These are phyloP conservation scores for Aix galericulata DNA, from an alignment of 2,113 vertebrate species.

Conservation along the genomic window DNA sequence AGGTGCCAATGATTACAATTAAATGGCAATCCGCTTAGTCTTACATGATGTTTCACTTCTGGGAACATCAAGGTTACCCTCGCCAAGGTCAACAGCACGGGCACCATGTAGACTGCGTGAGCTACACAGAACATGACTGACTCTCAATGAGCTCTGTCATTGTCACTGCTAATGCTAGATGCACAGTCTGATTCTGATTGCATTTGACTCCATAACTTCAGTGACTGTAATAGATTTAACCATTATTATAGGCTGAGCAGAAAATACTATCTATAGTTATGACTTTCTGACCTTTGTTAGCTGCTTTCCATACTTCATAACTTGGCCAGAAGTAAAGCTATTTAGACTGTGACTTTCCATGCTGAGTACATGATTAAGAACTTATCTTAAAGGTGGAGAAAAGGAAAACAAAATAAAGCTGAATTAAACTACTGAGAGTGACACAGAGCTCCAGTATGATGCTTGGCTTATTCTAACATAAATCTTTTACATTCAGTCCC, in stretches of 20 bases:
- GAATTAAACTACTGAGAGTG: background rate
- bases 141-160: background rate
- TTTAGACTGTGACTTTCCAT: background rate
- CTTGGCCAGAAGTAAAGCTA: background rate
- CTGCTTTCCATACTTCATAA: background rate
- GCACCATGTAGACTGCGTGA: background rate
- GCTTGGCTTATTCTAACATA: background rate
- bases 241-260: background rate
- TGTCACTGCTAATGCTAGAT: background rate
- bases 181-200: slow-evolving; percentile 22
- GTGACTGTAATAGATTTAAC: slow-evolving; percentile 19
- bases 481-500: background rate
- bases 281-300: background rate
- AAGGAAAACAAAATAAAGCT: background rate
- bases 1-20: background rate
- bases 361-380: background rate
- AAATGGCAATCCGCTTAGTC: slow-evolving; percentile 17
- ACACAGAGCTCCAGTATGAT: background rate
- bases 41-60: background rate
- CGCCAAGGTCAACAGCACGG: background rate
- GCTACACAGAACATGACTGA: background rate
- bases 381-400: background rate
- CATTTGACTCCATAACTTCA: slow-evolving; percentile 4
- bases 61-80: background rate
- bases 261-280: slow-evolving; percentile 1